These are phyloP conservation scores for Ylistrum balloti DNA, from an alignment of 1,140 invertebrate species.

Conservation along the genomic window DNA sequence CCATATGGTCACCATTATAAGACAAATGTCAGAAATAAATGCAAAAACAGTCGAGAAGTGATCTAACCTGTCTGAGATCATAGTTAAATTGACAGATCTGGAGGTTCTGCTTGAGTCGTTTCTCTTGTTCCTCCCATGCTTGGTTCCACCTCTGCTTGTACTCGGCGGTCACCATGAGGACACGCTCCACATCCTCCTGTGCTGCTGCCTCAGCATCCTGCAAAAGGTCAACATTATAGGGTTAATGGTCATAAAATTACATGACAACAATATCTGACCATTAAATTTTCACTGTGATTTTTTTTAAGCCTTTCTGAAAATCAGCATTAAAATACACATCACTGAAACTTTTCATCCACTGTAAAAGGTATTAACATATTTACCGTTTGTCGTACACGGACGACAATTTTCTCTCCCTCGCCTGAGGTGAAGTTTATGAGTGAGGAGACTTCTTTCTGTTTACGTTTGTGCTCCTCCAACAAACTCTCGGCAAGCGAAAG, in stretches of 20 bases:
- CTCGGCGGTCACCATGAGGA: constrained; percentile 85
- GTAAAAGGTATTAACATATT: no score
- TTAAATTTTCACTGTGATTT: no score
- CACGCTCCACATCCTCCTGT: constrained; percentile 87
- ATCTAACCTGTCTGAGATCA: constrained; percentile 85
- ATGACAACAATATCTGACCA: neutral
- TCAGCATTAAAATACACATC: no score
- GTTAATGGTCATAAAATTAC: neutral
- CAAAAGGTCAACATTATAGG: constrained; percentile 51
- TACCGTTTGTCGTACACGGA: constrained; percentile 87
- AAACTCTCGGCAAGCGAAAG: constrained; percentile 83
- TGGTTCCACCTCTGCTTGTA: constrained; percentile 85
- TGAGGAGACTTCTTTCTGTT: constrained; percentile 85
- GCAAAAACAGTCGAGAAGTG: no score
- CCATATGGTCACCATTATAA: no score
- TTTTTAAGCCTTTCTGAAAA: no score
- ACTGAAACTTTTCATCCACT: no score
- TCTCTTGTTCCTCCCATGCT: constrained; percentile 85
- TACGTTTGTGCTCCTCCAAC: constrained; percentile 86
- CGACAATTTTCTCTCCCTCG: constrained; percentile 87
- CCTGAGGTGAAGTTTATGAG: constrained; percentile 85
- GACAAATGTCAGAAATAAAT: no score
- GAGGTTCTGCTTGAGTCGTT: constrained; percentile 86
- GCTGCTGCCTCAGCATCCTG: constrained; percentile 88
- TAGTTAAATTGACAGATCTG: constrained; percentile 88